These are phyloP conservation scores for Syngnathus floridae DNA, from an alignment of 2,113 vertebrate species.

Conservation along the genomic window DNA sequence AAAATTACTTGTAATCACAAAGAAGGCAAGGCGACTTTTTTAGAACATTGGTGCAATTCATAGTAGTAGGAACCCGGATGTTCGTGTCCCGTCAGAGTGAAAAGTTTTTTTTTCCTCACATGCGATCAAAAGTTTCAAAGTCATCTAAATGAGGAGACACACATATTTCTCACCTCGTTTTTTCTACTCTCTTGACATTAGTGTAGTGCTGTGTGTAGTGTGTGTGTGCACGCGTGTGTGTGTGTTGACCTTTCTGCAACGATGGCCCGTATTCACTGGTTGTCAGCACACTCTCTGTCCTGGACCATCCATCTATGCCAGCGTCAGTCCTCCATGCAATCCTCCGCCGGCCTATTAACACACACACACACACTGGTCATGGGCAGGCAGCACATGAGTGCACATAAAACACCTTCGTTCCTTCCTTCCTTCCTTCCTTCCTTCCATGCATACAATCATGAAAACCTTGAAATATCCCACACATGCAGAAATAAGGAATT, in stretches of 20 bases:
- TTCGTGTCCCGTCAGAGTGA: no score
- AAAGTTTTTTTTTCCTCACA: slow-evolving; percentile 1
- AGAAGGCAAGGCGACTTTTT: no score
- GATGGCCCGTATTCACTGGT: slow-evolving; percentile 84
- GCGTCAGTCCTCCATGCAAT: slow-evolving; percentile 86
- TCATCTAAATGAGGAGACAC: slow-evolving; percentile 44
- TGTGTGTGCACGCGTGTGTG: slow-evolving; percentile 30
- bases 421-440: not conserved
- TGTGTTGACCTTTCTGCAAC: slow-evolving; percentile 91
- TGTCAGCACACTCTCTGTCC: slow-evolving; percentile 88
- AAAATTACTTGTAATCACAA: no score
- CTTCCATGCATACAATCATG: not conserved
- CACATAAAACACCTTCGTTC: slow-evolving; percentile 2
- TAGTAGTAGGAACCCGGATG: no score
- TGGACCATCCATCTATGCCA: slow-evolving; percentile 90
- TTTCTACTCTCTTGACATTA: slow-evolving; percentile 50
- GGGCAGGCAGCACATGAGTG: not conserved
- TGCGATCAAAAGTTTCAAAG: slow-evolving; percentile 61
- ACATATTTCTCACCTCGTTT: slow-evolving; percentile 39
- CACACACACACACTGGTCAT: slow-evolving; percentile 28
- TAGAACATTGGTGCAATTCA: no score
- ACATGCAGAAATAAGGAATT: slow-evolving; percentile 59
- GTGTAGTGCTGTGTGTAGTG: slow-evolving; percentile 20
- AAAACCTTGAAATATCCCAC: slow-evolving; percentile 1
- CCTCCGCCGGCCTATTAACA: slow-evolving; percentile 67